phyloP scores from a whole-genome alignment of 1,140 invertebrate species.

The Teleogryllus occipitalis region DNA sequence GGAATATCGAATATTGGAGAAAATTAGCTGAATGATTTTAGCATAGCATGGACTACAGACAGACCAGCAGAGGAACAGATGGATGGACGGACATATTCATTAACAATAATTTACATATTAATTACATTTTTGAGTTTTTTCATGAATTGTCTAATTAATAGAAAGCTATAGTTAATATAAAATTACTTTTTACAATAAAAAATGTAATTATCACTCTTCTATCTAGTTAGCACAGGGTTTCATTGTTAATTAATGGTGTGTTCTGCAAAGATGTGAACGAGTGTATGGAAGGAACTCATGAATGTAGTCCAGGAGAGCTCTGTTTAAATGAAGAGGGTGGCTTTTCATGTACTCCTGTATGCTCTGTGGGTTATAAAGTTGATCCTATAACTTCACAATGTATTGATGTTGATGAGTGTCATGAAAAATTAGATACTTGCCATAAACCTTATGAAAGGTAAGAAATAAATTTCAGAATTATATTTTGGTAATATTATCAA shows the following conservation, averaged over 20 bases:
- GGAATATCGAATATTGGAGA: too few relatives aligned
- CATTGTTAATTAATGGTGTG: not conserved
- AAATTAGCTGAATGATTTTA: too few relatives aligned
- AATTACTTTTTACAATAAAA: too few relatives aligned
- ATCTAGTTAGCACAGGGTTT: too few relatives aligned
- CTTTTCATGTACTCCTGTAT: not conserved
- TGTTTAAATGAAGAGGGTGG: conserved; percentile 10
- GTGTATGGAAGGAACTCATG: conserved; percentile 35
- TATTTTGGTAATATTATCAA: not conserved
- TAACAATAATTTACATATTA: too few relatives aligned
- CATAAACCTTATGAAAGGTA: conserved; percentile 8
- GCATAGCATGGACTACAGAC: too few relatives aligned
- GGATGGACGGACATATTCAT: too few relatives aligned
- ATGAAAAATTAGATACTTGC: conserved; percentile 7
- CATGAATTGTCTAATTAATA: too few relatives aligned
- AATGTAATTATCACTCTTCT: too few relatives aligned
- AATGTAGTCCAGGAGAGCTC: conserved; percentile 24
- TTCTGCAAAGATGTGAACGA: conserved; percentile 43
- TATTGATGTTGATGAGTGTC: conserved; percentile 10
- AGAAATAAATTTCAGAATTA: not conserved
- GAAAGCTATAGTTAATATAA: too few relatives aligned
- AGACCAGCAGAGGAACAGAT: too few relatives aligned
- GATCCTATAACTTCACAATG: not conserved
- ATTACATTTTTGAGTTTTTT: too few relatives aligned
- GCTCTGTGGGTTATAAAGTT: not conserved